Conservation (phyloP, 2,113 vertebrate genomes). For the Rhombomys opimus region DNA sequence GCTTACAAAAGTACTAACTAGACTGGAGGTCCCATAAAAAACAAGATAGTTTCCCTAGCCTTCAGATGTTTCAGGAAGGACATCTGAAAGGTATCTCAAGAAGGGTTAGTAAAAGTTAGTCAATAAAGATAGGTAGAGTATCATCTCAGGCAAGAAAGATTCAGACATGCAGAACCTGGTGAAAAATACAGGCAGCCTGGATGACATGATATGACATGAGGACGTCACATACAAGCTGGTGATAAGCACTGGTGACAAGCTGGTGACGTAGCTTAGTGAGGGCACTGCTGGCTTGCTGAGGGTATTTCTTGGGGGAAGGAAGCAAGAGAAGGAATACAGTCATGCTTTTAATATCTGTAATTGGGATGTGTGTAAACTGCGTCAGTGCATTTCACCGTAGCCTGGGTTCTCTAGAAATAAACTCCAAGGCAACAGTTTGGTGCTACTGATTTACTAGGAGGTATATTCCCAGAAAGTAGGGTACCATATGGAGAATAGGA, state of each 20-base stretch:
- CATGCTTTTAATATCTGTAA: not conserved
- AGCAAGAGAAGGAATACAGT: not conserved
- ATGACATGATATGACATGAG: not conserved
- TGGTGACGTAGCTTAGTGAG: not conserved
- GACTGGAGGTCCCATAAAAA: not conserved
- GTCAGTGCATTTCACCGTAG: not conserved
- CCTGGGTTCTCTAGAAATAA: not conserved
- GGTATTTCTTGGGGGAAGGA: not conserved
- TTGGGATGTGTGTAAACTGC: not conserved
- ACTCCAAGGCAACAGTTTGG: not conserved
- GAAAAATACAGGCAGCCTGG: not conserved
- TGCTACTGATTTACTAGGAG: not conserved
- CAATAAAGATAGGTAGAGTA: not conserved
- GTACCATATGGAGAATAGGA: not conserved
- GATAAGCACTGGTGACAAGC: too few relatives aligned
- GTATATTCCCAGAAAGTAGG: not conserved
- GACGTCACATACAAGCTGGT: not conserved
- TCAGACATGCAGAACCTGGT: not conserved
- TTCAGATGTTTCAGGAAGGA: not conserved
- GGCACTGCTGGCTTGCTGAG: not conserved
- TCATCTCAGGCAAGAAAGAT: not conserved
- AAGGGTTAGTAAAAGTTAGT: not conserved
- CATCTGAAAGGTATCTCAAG: not conserved
- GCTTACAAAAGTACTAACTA: not conserved
- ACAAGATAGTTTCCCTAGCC: not conserved